phyloP scores from a whole-genome alignment of 2,113 vertebrate species.

The Excalfactoria chinensis region DNA sequence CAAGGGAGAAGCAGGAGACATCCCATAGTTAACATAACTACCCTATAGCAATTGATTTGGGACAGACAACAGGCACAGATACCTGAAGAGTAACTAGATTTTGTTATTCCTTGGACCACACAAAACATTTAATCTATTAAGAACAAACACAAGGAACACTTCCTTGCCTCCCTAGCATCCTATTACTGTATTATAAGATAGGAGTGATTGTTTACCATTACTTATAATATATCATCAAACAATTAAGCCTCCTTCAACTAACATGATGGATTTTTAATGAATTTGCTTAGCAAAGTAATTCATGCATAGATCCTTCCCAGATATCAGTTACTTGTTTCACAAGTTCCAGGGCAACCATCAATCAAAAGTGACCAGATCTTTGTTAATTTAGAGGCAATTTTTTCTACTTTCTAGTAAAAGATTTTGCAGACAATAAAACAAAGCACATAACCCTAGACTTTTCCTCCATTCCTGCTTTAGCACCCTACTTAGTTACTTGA shows the following conservation, averaged over 20 bases:
- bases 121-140: background rate
- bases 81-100: constrained; percentile 21
- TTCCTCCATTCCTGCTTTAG: background rate
- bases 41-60: background rate
- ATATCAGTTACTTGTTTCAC: constrained; percentile 46
- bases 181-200: constrained; percentile 4
- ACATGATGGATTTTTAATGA: constrained; percentile 52
- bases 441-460: background rate
- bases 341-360: background rate
- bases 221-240: constrained; percentile 28
- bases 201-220: background rate
- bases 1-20: background rate
- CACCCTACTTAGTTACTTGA: background rate
- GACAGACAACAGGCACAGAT: background rate
- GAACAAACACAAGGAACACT: background rate
- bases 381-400: background rate
- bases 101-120: constrained; percentile 10
- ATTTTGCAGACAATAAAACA: background rate
- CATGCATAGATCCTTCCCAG: constrained; percentile 36
- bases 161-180: constrained; percentile 33
- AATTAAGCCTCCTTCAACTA: constrained; percentile 50
- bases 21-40: background rate
- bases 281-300: constrained; percentile 47
- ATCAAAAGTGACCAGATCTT: background rate
- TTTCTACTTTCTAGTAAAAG: background rate